Base-by-base conservation (phyloP, 2,113 vertebrate species). In the Xyrauchen texanus region DNA sequence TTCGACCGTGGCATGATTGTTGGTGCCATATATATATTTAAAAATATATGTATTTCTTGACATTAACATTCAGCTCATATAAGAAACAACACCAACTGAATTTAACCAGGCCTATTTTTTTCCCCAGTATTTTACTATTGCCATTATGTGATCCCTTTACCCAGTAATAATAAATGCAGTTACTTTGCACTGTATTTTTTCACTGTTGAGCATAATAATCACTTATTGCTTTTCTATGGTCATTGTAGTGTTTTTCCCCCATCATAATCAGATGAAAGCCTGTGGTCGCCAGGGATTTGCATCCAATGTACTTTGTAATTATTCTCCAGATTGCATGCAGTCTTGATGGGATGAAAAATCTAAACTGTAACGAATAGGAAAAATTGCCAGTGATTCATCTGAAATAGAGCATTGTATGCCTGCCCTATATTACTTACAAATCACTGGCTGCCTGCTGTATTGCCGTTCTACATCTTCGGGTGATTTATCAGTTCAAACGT, bases 401-500 rank as follows among this genome's bases (percentile, higher is more conserved):
- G 10, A 78, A 85, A 84, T 72, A 7, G 49, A 76, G 74, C 44
- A 82, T n/a, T 66, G 55, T 77, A 76, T 58, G 85, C 87, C 88
- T 90, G 90, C 85, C 82, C 88, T 86, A 75, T 86, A 86, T 90
- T 88, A 89, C 87, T 88, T 83, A 88, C 84, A 88, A 90, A 89
- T 88, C 88, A 85, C 83, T 88, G 87, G 86, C 90, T 87, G 66
- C 80, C 83, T 90, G 86, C 83, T 85, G 77, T 81, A 84, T 83
- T 69, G 87, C 86, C 78, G 82, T 69, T 89, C 88, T 85, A 91
- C 88, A 92, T 91, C 88, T 87, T 89, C 87, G 84, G 84, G 87
- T 87, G 86, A 87, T 87, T 84, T 78, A 76, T 88, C 77, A 81
- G 84, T 81, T 83, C 62, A 75, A 87, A 82, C 86, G 83, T 89